Percentiles rank a stretch among this genome's conserved stretches.
Conservation (phyloP, 2,113 vertebrate genomes). For the Bos javanicus region DNA sequence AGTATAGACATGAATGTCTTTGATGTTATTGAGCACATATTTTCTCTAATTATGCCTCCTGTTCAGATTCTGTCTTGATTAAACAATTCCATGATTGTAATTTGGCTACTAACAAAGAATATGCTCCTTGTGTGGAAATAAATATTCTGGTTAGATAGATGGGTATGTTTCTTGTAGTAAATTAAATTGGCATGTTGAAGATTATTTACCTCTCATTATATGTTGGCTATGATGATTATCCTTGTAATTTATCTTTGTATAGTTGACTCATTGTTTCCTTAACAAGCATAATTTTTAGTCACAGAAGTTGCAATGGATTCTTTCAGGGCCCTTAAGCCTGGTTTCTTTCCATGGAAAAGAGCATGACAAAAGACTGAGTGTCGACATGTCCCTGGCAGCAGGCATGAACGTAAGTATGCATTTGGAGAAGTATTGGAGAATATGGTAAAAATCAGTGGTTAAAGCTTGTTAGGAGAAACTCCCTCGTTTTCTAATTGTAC, state of each 20-base stretch:
- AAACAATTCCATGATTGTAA: conserved; percentile 13
- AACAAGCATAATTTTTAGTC: neutral
- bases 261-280: neutral
- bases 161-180: neutral
- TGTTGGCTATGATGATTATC: neutral
- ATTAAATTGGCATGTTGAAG: neutral
- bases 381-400: neutral
- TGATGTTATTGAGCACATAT: neutral
- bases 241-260: neutral
- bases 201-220: neutral
- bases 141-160: neutral
- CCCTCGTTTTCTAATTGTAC: neutral
- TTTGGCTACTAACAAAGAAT: neutral
- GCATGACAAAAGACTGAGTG: neutral
- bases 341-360: neutral
- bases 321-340: neutral
- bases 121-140: neutral
- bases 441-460: neutral
- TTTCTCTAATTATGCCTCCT: neutral
- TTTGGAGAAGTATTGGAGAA: neutral
- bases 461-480: neutral
- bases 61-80: neutral
- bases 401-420: neutral
- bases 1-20: neutral
- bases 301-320: neutral